These are phyloP conservation scores for Alligator mississippiensis DNA, from an alignment of 2,113 vertebrate species.

Conservation along the genomic window DNA sequence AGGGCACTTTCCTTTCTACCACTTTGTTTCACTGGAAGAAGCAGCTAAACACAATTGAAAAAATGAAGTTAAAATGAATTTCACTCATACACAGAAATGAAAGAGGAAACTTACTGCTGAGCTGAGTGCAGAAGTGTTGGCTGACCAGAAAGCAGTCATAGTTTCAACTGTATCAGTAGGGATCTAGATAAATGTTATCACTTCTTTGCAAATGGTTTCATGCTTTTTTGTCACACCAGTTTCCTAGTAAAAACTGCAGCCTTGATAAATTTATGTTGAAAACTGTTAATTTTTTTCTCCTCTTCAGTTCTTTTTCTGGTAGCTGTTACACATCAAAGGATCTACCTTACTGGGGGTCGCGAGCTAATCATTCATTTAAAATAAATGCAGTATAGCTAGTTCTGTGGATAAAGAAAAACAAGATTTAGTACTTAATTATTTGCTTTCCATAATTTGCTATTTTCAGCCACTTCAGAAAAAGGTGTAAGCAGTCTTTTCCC, in stretches of 20 bases:
- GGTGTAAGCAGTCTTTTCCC: not conserved
- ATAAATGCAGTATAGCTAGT: conserved; percentile 44
- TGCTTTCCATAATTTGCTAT: not conserved
- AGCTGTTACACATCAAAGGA: conserved; percentile 56
- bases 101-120: conserved; percentile 4
- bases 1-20: not conserved
- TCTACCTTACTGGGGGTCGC: conserved; percentile 19
- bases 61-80: not conserved
- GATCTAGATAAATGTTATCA: conserved; percentile 42
- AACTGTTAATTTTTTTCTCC: conserved; percentile 59
- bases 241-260: conserved; percentile 43
- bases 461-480: conserved; percentile 2
- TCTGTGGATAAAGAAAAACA: conserved; percentile 19
- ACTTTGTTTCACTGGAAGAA: not conserved
- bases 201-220: conserved; percentile 12
- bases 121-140: not conserved
- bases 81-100: not conserved
- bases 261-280: conserved; percentile 63
- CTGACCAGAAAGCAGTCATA: conserved; percentile 30
- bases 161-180: not conserved
- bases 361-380: conserved; percentile 62
- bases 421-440: conserved; percentile 34
- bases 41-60: not conserved
- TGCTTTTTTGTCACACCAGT: conserved; percentile 34
- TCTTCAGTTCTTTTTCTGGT: conserved; percentile 51